Conservation (phyloP, 2,113 vertebrate species). For the Anoura caudifer region DNA sequence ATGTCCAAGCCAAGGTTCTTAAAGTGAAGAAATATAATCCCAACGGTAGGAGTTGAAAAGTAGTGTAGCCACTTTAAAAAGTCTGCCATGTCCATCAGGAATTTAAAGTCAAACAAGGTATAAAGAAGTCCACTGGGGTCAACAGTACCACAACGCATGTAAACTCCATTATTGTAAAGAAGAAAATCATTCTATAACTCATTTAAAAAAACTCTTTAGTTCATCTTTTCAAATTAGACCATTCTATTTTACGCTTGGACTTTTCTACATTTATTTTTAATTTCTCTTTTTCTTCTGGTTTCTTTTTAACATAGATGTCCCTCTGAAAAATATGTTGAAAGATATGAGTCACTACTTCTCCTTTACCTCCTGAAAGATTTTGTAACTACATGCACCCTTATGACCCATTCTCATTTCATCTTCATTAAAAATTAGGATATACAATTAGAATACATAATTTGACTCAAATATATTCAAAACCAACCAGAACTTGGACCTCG, state of each 20-base stretch:
- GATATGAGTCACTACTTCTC: slow-evolving; percentile 35
- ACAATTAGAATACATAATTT: slow-evolving; percentile 65
- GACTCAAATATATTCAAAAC: slow-evolving; percentile 51
- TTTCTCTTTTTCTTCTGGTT: background rate
- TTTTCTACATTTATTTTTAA: background rate
- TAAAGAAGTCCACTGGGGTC: background rate
- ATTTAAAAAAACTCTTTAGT: background rate
- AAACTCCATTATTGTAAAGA: background rate
- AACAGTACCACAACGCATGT: background rate
- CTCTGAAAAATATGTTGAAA: slow-evolving; percentile 38
- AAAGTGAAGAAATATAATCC: background rate
- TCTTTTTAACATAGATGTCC: background rate
- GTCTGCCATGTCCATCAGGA: background rate
- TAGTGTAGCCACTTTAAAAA: background rate
- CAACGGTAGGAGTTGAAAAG: background rate
- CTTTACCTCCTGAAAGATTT: slow-evolving; percentile 56
- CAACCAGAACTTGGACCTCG: slow-evolving; percentile 20
- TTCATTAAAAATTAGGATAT: slow-evolving; percentile 61
- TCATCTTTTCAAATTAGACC: slow-evolving; percentile 6
- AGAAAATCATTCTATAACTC: background rate
- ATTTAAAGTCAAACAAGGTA: background rate
- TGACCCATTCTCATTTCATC: slow-evolving; percentile 49
- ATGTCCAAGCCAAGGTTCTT: background rate
- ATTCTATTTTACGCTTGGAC: background rate
- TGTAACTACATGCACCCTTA: slow-evolving; percentile 54